phyloP scores from a whole-genome alignment of 2,113 vertebrate genomes.

The Emydocephalus ijimae region DNA sequence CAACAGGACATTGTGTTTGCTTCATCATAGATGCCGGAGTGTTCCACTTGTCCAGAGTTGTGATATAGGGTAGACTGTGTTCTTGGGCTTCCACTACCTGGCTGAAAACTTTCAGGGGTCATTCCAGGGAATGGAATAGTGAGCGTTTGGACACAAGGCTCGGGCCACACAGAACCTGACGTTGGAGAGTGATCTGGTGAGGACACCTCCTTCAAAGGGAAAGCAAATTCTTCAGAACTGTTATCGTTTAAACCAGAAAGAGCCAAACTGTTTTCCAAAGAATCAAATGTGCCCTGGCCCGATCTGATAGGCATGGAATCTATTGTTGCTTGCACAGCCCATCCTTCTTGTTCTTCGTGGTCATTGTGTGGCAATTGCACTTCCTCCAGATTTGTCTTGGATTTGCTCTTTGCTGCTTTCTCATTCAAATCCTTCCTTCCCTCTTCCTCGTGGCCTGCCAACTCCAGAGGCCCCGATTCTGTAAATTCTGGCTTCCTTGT shows the following conservation, averaged over 20 bases:
- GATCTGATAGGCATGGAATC: background rate
- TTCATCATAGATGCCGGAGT: constrained; percentile 18
- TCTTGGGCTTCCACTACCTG: background rate
- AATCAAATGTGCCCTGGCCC: background rate
- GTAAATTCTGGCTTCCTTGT: background rate
- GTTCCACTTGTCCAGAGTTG: constrained; percentile 5
- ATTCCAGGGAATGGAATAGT: background rate
- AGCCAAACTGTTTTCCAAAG: constrained; percentile 6
- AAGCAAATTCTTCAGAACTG: background rate
- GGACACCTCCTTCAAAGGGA: constrained; percentile 1
- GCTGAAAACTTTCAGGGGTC: background rate
- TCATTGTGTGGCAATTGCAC: background rate
- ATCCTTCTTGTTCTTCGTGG: constrained; percentile 26
- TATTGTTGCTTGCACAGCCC: background rate
- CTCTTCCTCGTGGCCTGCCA: background rate
- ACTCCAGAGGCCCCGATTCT: background rate
- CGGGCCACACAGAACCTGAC: background rate
- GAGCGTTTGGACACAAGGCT: background rate
- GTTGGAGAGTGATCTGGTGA: background rate
- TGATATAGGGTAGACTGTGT: background rate
- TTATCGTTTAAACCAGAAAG: background rate
- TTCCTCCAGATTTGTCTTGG: background rate
- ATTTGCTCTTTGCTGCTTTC: background rate
- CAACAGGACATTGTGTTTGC: background rate
- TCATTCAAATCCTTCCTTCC: background rate